phyloP scores from a whole-genome alignment of 1,140 invertebrate genomes.

The Leptonema lineaticorne region DNA sequence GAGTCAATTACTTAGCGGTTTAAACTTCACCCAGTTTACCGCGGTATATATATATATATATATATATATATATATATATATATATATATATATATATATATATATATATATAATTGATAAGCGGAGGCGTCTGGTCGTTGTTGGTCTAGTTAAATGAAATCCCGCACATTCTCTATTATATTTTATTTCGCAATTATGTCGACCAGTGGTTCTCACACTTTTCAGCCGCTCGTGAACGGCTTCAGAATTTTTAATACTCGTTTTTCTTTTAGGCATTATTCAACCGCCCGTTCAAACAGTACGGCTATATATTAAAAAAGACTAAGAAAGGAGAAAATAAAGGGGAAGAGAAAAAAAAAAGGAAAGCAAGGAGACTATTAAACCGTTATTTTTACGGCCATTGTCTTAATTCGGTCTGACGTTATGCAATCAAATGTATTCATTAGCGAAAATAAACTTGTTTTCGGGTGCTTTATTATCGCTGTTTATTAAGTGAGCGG shows the following conservation, averaged over 20 bases:
- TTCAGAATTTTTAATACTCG: neutral
- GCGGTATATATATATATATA: too few species aligned
- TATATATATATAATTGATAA: slow-evolving; percentile 22
- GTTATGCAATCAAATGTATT: neutral
- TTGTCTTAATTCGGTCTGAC: neutral
- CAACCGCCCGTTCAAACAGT: neutral
- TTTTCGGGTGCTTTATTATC: neutral
- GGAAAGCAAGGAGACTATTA: too few species aligned
- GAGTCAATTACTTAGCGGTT: slow-evolving; percentile 19
- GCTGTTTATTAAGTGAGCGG: neutral
- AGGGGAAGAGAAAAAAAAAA: too few species aligned
- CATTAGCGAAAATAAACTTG: neutral
- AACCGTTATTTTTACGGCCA: neutral
- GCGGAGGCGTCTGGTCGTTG: neutral
- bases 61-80: too few species aligned
- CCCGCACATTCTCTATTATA: too few species aligned
- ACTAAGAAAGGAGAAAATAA: too few species aligned
- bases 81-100: too few species aligned
- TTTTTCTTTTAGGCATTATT: neutral
- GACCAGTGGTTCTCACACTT: slow-evolving; percentile 6
- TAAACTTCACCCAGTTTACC: slow-evolving; percentile 18
- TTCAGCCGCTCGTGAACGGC: neutral
- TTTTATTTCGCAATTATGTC: too few species aligned
- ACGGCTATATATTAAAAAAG: neutral
- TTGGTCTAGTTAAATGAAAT: slow-evolving; percentile 1